Evolutionary conservation across 2,113 vertebrate species (phyloP).

Genomic region (Bambusicola thoracicus): DNA sequence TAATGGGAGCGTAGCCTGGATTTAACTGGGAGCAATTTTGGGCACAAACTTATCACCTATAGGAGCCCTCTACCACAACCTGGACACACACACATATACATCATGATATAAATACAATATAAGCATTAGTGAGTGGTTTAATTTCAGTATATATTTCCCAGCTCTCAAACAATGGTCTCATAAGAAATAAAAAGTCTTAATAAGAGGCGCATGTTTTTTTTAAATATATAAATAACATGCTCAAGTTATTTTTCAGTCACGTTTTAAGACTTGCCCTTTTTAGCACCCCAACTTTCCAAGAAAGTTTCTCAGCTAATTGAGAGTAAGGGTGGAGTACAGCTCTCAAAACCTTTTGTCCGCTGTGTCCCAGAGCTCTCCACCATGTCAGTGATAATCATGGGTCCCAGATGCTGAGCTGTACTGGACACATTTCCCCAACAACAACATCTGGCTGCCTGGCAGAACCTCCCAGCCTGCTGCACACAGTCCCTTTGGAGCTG

Average conservation of each 20-base stretch:
- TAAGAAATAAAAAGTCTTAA: constrained; percentile 15
- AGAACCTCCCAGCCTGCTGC: constrained; percentile 9
- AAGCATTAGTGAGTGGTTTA: constrained; percentile 1
- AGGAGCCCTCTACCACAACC: not conserved
- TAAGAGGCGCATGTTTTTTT: constrained; percentile 23
- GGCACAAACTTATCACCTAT: not conserved
- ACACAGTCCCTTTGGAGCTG: not conserved
- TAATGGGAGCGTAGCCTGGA: not conserved
- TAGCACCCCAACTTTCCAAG: not conserved
- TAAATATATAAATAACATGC: constrained; percentile 18
- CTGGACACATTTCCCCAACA: not conserved
- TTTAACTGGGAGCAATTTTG: not conserved
- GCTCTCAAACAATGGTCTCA: not conserved
- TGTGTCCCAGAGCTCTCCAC: not conserved
- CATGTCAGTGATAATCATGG: not conserved
- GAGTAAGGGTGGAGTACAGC: not conserved
- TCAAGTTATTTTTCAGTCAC: not conserved
- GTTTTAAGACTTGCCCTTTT: constrained; percentile 20
- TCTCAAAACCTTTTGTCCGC: not conserved
- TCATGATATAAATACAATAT: not conserved
- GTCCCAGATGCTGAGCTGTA: not conserved
- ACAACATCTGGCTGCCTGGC: constrained; percentile 68
- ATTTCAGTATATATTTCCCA: constrained; percentile 23
- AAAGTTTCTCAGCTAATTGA: not conserved
- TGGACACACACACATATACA: fast-evolving